Conservation (phyloP, 2,888 invertebrate species). For the Notodonta dromedarius region DNA sequence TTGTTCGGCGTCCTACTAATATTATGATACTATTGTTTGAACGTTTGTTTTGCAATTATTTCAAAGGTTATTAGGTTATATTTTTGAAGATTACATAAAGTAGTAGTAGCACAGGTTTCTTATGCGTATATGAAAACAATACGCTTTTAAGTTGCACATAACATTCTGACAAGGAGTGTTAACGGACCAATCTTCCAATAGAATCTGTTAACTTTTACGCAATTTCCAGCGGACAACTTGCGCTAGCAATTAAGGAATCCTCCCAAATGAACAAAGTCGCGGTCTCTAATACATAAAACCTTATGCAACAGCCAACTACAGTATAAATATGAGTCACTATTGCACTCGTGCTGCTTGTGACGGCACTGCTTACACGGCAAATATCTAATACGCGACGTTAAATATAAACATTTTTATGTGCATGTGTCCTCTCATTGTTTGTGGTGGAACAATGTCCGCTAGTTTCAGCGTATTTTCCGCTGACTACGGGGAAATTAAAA, state of each 20-base stretch:
- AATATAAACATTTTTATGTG: slow-evolving; percentile 2
- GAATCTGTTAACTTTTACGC: not conserved
- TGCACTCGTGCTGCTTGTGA: not conserved
- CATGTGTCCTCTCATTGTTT: slow-evolving; percentile 2
- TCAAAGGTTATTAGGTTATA: no score
- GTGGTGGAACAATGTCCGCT: not conserved
- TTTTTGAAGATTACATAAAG: no score
- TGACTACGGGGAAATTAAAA: slow-evolving; percentile 1
- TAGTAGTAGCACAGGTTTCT: no score
- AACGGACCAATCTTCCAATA: not conserved
- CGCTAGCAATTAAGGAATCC: no score
- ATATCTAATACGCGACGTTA: not conserved
- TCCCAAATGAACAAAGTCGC: no score
- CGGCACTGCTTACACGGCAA: not conserved
- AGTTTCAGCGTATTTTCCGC: not conserved
- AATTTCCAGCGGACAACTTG: no score
- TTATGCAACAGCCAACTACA: not conserved
- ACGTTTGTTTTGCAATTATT: no score
- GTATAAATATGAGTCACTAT: not conserved
- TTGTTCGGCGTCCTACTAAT: no score
- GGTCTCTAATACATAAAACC: not conserved
- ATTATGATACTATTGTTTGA: no score
- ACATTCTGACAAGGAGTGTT: no score
- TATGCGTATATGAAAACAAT: no score
- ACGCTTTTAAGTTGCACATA: no score